These are phyloP conservation scores for Epizoanthus stellaris DNA, from an alignment of 92 coral and sea anemone genomes.

Conservation along the genomic window DNA sequence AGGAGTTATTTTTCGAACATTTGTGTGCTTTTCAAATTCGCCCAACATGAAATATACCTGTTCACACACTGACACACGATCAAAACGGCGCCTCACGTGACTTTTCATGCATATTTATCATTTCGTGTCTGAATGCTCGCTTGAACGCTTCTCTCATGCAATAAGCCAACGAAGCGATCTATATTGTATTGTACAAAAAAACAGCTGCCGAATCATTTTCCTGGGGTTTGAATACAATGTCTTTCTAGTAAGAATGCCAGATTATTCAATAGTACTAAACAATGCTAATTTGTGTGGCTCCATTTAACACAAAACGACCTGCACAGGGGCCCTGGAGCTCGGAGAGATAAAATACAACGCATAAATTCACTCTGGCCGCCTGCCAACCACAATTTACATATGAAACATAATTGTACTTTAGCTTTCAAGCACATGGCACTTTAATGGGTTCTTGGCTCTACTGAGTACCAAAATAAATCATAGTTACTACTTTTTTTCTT, in stretches of 20 bases:
- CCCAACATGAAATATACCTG: no score
- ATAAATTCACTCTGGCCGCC: slow-evolving; percentile 41
- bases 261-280: not conserved
- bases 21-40: no score
- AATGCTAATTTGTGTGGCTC: slow-evolving; percentile 12
- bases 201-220: slow-evolving; percentile 15
- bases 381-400: slow-evolving; percentile 28
- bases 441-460: slow-evolving; percentile 13
- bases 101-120: no score
- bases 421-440: slow-evolving; percentile 40
- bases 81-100: no score
- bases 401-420: slow-evolving; percentile 25
- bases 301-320: slow-evolving; percentile 19
- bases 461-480: not conserved
- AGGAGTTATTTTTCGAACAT: no score
- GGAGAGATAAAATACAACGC: not conserved
- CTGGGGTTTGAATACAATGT: not conserved
- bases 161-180: not conserved
- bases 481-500: not conserved
- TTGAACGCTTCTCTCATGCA: not conserved
- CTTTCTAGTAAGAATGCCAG: not conserved
- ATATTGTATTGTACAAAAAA: slow-evolving; percentile 26
- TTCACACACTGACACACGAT: no score
- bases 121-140: no score
- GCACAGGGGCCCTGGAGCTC: slow-evolving; percentile 15